These are phyloP conservation scores for Heterodera schachtii DNA, from an alignment of 1,140 invertebrate genomes.

Conservation along the genomic window DNA sequence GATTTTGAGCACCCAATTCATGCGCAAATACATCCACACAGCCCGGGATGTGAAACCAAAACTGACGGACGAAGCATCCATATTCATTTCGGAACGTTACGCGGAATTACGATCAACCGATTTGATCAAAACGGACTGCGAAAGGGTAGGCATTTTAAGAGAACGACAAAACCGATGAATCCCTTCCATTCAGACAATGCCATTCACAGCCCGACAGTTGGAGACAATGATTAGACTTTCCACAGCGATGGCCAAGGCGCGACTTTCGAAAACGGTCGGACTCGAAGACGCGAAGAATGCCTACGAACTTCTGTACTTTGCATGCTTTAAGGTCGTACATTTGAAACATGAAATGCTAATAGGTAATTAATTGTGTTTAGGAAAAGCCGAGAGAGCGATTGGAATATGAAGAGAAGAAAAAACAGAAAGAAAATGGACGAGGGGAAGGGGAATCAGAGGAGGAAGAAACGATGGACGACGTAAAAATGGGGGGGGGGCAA, in stretches of 20 bases:
- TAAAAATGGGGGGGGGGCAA: slow-evolving; percentile 11
- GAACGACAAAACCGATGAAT: neutral
- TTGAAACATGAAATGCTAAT: neutral
- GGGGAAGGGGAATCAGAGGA: slow-evolving; percentile 35
- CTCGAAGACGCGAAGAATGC: slow-evolving; percentile 84
- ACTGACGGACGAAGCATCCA: slow-evolving; percentile 84
- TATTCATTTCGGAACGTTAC: slow-evolving; percentile 91
- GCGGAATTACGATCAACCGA: slow-evolving; percentile 85
- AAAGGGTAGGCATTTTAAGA: slow-evolving; percentile 72
- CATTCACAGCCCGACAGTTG: slow-evolving; percentile 91
- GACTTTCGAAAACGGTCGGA: slow-evolving; percentile 82
- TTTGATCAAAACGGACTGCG: slow-evolving; percentile 77
- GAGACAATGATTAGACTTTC: slow-evolving; percentile 96
- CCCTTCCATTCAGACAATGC: slow-evolving; percentile 78
- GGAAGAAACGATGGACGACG: slow-evolving; percentile 50
- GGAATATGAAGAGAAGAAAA: slow-evolving; percentile 36
- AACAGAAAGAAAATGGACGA: slow-evolving; percentile 4
- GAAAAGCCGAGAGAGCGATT: slow-evolving; percentile 55
- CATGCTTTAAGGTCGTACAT: slow-evolving; percentile 85
- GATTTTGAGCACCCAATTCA: slow-evolving; percentile 87
- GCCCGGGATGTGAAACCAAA: slow-evolving; percentile 86
- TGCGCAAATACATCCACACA: slow-evolving; percentile 95
- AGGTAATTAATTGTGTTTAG: slow-evolving; percentile 22
- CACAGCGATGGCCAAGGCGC: slow-evolving; percentile 94
- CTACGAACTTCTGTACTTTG: slow-evolving; percentile 95